Evolutionary conservation across 1,140 invertebrate species (phyloP), one percentile per base, ranked within the genome.

Genomic region (Parapsyche elsis): DNA sequence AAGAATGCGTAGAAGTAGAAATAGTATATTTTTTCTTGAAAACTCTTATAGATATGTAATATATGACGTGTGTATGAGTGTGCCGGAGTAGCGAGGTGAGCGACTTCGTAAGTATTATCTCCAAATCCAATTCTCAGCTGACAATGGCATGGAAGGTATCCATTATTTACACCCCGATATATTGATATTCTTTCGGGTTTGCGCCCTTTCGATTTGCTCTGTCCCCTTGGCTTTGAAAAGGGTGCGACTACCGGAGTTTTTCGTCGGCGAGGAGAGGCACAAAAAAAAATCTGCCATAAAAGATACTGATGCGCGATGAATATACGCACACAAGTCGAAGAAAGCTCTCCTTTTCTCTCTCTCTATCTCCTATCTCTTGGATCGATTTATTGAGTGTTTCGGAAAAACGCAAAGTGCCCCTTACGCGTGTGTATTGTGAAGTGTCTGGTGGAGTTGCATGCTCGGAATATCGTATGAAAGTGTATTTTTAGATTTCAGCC

Each of bases 121-220:
- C 78, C 80, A 83, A 83, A 83, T 83, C 82, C 82, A 83, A 83
- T 83, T 83, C 82, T 83, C 67, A 71, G 71, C 82, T 83, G 82
- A 83, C 82, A 83, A 83, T 81, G 80, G 82, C 78, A 81, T 78
- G 80, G 82, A 83, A 83, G 82, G 82, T 83, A 83, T 83, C 82
- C 82, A 83, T 83, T 83, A 83, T 83, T 83, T 83, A 83, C 82
- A 83, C 82, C 82, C 82, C 82, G 76, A 83, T 83, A 81, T 83
- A 83, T 83, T 83, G 82, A 83, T 83, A 83, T 83, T 83, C 82
- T 83, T 83, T 81, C 82, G 80, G 71, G 67, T 74, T 59, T 75
- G 76, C 75, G 79, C 82, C 79, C 82, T 81, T 81, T 83, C 82
- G 82, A 81, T 81, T 83, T 80, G 75, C 78, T 75, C 71, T 78